These are phyloP conservation scores for Ormia ochracea DNA, from an alignment of 2,888 invertebrate genomes.

Conservation along the genomic window DNA sequence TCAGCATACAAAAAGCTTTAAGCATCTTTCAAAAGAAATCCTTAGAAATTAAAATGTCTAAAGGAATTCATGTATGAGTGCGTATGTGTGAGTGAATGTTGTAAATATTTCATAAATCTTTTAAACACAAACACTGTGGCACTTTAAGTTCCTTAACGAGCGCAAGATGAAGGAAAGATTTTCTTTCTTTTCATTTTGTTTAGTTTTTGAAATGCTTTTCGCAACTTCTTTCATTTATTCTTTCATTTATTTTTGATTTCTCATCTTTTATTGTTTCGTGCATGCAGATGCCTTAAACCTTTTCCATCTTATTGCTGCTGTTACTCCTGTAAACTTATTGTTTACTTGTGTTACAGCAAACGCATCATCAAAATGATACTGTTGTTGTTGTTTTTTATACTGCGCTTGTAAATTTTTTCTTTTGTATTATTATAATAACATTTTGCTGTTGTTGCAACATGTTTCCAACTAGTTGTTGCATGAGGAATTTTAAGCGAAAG, in stretches of 20 bases:
- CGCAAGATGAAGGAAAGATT: background rate
- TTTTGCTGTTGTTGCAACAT: constrained; percentile 33
- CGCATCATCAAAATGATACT: constrained; percentile 62
- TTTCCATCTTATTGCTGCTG: background rate
- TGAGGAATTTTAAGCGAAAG: constrained; percentile 53
- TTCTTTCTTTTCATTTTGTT: background rate
- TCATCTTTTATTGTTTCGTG: constrained; percentile 39
- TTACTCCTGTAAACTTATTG: constrained; percentile 39
- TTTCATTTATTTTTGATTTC: constrained; percentile 31
- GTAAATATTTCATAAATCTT: constrained; percentile 44
- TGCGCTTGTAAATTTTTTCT: background rate
- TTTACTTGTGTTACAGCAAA: constrained; percentile 54
- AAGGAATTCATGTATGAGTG: background rate
- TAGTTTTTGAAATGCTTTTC: constrained; percentile 1
- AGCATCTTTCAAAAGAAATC: background rate
- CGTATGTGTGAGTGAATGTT: background rate
- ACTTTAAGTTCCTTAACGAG: background rate
- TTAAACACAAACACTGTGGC: constrained; percentile 15
- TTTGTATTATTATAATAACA: constrained; percentile 28
- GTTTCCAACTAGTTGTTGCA: constrained; percentile 33
- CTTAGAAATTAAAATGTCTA: constrained; percentile 26
- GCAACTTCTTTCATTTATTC: constrained; percentile 25
- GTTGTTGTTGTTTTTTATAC: too few species aligned
- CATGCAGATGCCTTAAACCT: constrained; percentile 38
- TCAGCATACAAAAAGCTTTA: constrained; percentile 8